Base-by-base conservation (phyloP, 2,797 vertebrate species). In the Buphagus erythrorhynchus region DNA sequence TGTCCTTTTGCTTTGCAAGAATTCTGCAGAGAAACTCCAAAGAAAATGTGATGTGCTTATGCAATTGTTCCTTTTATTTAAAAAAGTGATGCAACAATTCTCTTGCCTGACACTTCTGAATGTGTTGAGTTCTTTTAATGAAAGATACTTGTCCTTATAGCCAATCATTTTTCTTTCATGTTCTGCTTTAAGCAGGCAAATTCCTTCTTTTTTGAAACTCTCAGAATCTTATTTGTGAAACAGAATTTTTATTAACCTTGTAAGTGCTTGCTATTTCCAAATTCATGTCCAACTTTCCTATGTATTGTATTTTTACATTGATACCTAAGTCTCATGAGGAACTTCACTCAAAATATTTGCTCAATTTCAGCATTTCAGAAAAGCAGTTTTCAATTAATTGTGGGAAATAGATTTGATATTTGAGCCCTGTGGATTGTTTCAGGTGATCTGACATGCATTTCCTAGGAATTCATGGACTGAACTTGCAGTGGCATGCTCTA, bases 21-120 rank as follows among this genome's bases (percentile, higher is more conserved):
- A 40, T 31, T 36, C 38, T 85, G 35, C 26, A 82, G 6, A n/a
- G n/a, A n/a, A n/a, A 35, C 28, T 36, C 7, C 36, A 33, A 26
- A 42, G 26, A 54, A 66, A 74, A 54, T 1, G 2, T 59, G 13
- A 5, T 43, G 29, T 11, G 2, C 69, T 43, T 31, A 29, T 13
- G 10, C 5, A 33, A 36, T 42, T 62, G 3, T 49, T 58, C 11
- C 15, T 75, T 72, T 66, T 54, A 45, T 46, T 61, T 6, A 33
- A 67, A 66, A 33, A 8, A 11, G 1, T 2, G 16, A 26, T 1
- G 2, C 6, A 43, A 51, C 5, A n/a, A 24, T 9, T 10, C 6
- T 88, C n/a, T 74, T 69, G 9, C 9, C 26, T 49, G 31, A 74
- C n/a, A 69, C 1, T 1, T 45, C 26, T 31, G 31, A 22, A 11